phyloP scores from a whole-genome alignment of 2,888 invertebrate genomes.

The Drosophila macrospina region DNA sequence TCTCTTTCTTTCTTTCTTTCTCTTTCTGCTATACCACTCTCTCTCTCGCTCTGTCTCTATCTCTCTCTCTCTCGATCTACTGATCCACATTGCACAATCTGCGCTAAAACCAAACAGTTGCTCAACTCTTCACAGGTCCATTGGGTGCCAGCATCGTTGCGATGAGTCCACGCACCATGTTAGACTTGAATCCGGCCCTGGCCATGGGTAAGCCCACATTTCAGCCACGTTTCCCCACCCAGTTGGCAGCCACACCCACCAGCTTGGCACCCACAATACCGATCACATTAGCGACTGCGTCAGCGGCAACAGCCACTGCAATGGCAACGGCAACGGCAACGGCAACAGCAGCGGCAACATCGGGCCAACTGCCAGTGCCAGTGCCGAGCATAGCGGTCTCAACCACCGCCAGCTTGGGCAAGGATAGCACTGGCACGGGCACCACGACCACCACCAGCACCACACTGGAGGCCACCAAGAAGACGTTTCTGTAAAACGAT shows the following conservation, averaged over 20 bases:
- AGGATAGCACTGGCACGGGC: slow-evolving; percentile 55
- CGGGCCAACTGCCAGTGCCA: slow-evolving; percentile 44
- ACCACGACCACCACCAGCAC: slow-evolving; percentile 58
- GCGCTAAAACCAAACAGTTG: slow-evolving; percentile 71
- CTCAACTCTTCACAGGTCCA: slow-evolving; percentile 84
- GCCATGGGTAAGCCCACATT: slow-evolving; percentile 85
- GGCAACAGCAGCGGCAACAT: slow-evolving; percentile 44
- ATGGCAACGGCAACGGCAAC: slow-evolving; percentile 39
- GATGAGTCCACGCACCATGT: slow-evolving; percentile 85
- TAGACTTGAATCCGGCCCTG: slow-evolving; percentile 85
- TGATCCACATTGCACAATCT: slow-evolving; percentile 18
- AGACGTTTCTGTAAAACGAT: slow-evolving; percentile 62
- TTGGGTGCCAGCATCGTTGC: slow-evolving; percentile 86
- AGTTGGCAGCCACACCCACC: slow-evolving; percentile 56
- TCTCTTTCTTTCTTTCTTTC: slow-evolving; percentile 26
- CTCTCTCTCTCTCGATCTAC: slow-evolving; percentile 42
- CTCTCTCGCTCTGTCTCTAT: slow-evolving; percentile 46
- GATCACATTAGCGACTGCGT: slow-evolving; percentile 13
- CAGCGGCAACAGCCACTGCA: slow-evolving; percentile 30
- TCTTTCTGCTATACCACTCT: slow-evolving; percentile 46
- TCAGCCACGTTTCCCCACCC: slow-evolving; percentile 77
- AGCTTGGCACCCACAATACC: slow-evolving; percentile 12
- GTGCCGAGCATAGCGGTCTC: slow-evolving; percentile 69
- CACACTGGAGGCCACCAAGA: slow-evolving; percentile 63
- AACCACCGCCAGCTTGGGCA: slow-evolving; percentile 65